phyloP scores from a whole-genome alignment of 2,888 invertebrate genomes.

The Proisotoma minuta region DNA sequence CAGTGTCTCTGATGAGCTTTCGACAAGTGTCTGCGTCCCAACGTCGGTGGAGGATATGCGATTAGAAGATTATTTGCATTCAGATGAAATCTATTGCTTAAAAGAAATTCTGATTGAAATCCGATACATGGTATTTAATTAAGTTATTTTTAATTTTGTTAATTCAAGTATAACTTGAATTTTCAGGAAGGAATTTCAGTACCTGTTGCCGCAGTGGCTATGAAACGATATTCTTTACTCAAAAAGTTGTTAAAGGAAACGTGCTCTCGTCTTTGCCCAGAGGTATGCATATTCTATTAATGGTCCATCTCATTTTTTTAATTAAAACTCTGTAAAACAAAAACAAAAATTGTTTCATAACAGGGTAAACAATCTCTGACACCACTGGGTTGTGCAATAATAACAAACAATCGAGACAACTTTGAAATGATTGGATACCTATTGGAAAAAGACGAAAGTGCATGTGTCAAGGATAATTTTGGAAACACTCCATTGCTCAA shows the following conservation, averaged over 20 bases:
- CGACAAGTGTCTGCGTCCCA: too few relatives aligned
- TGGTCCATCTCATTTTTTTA: background rate
- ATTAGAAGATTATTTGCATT: background rate
- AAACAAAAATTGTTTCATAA: background rate
- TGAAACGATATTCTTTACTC: background rate
- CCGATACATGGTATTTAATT: background rate
- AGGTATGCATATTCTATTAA: background rate
- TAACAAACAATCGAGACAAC: background rate
- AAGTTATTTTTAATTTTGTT: background rate
- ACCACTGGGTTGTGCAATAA: slow-evolving; percentile 1
- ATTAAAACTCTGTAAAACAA: background rate
- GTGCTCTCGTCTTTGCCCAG: background rate
- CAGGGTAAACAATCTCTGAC: background rate
- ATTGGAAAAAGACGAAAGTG: background rate
- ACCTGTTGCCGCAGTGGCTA: background rate
- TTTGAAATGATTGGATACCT: slow-evolving; percentile 2
- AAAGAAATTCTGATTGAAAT: background rate
- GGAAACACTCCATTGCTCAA: slow-evolving; percentile 11
- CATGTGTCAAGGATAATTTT: background rate
- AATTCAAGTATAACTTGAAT: background rate
- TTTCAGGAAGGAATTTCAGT: background rate
- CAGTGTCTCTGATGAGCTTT: too few relatives aligned
- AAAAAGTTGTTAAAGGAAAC: background rate
- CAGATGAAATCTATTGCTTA: background rate
- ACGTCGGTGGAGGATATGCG: background rate